A percentile compares a stretch with the other conserved stretches of the same genome.
These are phyloP conservation scores for Penelope pileata DNA, from an alignment of 2,113 vertebrate species.

Conservation along the genomic window DNA sequence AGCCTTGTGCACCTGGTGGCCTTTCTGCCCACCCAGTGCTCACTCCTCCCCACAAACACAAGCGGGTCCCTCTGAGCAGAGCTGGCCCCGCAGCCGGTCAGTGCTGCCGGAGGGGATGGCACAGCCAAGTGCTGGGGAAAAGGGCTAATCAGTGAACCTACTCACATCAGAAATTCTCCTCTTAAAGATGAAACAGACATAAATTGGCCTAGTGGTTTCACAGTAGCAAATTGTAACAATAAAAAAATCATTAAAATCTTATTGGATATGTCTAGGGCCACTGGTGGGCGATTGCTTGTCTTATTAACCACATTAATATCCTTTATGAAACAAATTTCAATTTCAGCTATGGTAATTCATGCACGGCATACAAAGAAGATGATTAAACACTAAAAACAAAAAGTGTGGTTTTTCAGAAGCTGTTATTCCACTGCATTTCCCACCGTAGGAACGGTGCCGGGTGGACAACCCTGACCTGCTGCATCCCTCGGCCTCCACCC, in stretches of 20 bases:
- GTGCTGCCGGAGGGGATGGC: fast-evolving
- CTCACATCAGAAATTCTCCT: neutral
- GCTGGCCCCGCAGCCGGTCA: too few species aligned
- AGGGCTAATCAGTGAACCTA: neutral
- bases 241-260: neutral
- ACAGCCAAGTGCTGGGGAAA: too few species aligned
- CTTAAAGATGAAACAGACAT: neutral
- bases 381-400: neutral
- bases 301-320: conserved; percentile 13
- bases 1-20: neutral
- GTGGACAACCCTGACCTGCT: fast-evolving
- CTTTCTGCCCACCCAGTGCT: fast-evolving
- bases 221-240: neutral
- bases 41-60: neutral
- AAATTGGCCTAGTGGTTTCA: neutral
- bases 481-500: neutral
- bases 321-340: neutral
- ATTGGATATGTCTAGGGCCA: neutral
- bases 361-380: neutral
- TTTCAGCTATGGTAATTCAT: neutral
- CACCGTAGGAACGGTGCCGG: fast-evolving
- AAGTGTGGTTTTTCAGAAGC: neutral
- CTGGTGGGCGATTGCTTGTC: neutral
- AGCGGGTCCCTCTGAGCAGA: neutral
- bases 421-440: fast-evolving